Conservation (phyloP, 2,113 vertebrate species). For the Passerina amoena region DNA sequence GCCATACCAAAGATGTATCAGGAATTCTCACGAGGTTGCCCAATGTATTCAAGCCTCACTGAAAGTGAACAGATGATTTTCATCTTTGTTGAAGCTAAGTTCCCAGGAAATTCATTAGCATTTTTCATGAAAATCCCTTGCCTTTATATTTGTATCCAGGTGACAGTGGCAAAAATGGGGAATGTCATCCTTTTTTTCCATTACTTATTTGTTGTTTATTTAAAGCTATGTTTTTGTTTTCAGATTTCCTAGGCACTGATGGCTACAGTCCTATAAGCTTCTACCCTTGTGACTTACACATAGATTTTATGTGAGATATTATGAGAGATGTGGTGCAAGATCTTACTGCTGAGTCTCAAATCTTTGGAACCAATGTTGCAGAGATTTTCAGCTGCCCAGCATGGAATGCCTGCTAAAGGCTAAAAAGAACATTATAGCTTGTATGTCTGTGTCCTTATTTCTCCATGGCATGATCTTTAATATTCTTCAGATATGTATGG, state of each 20-base stretch:
- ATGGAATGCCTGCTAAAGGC: not conserved
- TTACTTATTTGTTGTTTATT: not conserved
- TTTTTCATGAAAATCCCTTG: slow-evolving; percentile 3
- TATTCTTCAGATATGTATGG: not conserved
- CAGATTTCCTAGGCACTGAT: not conserved
- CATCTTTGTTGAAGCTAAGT: not conserved
- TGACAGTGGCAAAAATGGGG: not conserved
- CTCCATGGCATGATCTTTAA: not conserved
- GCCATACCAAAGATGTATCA: not conserved
- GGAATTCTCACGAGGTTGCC: not conserved
- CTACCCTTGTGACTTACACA: not conserved
- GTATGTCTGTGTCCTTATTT: not conserved
- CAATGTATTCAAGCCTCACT: not conserved
- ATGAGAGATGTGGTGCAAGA: not conserved
- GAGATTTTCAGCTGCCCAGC: not conserved
- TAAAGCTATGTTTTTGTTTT: not conserved
- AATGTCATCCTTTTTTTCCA: not conserved
- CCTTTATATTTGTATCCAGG: not conserved
- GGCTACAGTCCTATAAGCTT: not conserved
- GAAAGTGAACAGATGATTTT: slow-evolving; percentile 10
- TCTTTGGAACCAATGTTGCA: not conserved
- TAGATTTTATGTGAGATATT: not conserved
- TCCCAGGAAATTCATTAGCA: slow-evolving; percentile 17
- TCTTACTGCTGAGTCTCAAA: not conserved
- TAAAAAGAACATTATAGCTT: not conserved